These are phyloP conservation scores for Oxycera nigricornis DNA, from an alignment of 2,888 invertebrate genomes.

Conservation along the genomic window DNA sequence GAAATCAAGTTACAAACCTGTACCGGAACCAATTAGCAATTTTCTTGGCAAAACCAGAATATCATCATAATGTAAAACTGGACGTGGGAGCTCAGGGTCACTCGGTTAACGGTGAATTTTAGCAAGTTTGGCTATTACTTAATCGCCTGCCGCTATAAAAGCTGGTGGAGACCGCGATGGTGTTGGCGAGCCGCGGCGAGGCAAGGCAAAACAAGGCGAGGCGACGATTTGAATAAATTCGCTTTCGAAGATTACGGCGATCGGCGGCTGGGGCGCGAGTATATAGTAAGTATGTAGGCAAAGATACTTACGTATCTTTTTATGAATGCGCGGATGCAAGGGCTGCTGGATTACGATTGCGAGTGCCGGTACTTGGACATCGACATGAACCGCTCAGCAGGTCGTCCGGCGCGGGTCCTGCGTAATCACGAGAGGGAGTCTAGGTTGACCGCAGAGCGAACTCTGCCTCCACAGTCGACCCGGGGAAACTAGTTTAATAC, in stretches of 20 bases:
- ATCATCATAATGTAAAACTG: slow-evolving; percentile 38
- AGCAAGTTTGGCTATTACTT: slow-evolving; percentile 41
- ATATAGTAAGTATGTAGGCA: no score
- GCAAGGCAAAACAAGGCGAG: not conserved
- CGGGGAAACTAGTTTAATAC: slow-evolving; percentile 22
- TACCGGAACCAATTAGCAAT: slow-evolving; percentile 45
- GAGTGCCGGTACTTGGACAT: no score
- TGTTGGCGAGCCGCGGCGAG: not conserved
- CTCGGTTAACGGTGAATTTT: slow-evolving; percentile 43
- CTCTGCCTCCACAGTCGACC: not conserved
- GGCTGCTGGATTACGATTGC: no score
- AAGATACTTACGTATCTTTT: no score
- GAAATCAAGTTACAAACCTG: slow-evolving; percentile 40
- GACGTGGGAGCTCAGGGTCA: slow-evolving; percentile 45
- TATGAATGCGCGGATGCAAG: no score
- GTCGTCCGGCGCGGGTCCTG: slow-evolving; percentile 3
- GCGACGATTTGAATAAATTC: slow-evolving; percentile 27
- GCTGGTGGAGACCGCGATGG: not conserved
- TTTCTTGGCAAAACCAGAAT: slow-evolving; percentile 45
- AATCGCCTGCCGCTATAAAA: slow-evolving; percentile 29
- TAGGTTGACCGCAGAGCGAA: not conserved
- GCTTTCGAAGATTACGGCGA: slow-evolving; percentile 26
- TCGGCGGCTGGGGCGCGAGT: not conserved
- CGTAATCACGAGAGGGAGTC: not conserved
- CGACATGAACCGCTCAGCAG: not conserved